Base-by-base conservation (phyloP, 64 coral and sea anemone genomes). In the Hydrozoanthus tunicans region DNA sequence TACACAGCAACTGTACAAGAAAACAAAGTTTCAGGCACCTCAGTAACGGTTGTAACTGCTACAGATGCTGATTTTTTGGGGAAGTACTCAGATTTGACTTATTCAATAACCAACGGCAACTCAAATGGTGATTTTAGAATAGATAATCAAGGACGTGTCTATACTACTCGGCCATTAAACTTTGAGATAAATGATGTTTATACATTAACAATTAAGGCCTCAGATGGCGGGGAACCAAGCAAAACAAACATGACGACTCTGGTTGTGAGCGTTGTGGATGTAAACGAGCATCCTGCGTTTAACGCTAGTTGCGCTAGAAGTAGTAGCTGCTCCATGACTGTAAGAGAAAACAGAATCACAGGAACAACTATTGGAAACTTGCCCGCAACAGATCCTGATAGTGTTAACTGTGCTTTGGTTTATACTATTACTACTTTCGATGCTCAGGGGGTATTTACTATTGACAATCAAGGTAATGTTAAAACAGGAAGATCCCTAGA, bases 231-330 rank as follows among this genome's bases (percentile, higher is more conserved):
- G 43, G 1, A 59, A n/a, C 81, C 92, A 12, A 67, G 54, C 3
- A 83, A 59, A 65, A 14, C 20, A 3, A 91, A 3, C 27, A 88
- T 53, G 25, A 77, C 90, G 7, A 64, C 57, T 2, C 65, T 99
- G 15, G 20, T 73, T n/a, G 54, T 99, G 6, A 66, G 3, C 13
- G 92, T 99, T 5, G 20, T 71, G 43, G 94, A 93, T 70, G 77
- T 96, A 1, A 99, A 99, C 51, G 97, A 99, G n/a, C 77, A 15
- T 3, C 97, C 97, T 2, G n/a, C 51, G 24, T 94, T 97, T 57
- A 1, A 67, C 5, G 13, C 14, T 32, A 17, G 1, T 17, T 97
- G 95, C 9, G 85, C 79, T 5, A 79, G 5, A 6, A 82, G 51
- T 24, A 56, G 59, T 15, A 91, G 59, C 4, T 99, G 97, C 70